Conservation (phyloP, 2,113 vertebrate species). For the Spea bombifrons region DNA sequence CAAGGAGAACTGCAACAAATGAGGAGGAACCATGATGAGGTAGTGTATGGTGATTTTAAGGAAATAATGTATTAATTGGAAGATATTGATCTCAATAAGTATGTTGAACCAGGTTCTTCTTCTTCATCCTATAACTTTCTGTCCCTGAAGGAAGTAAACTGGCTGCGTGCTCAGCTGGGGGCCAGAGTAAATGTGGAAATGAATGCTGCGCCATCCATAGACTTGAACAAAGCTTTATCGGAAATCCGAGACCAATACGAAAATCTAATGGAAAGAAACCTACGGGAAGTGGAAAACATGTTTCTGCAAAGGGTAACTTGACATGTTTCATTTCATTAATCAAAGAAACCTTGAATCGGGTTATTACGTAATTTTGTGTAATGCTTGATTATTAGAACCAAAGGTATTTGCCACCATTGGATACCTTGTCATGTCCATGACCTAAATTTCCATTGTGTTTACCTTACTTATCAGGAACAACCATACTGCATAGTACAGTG, state of each 20-base stretch:
- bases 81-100: too few relatives aligned
- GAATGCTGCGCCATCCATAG: constrained; percentile 48
- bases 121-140: not conserved
- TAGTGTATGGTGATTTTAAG: not conserved
- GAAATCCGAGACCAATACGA: constrained; percentile 61
- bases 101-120: too few relatives aligned
- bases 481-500: too few relatives aligned
- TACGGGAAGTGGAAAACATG: constrained; percentile 62
- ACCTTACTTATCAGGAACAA: too few relatives aligned
- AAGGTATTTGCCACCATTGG: too few relatives aligned
- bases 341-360: too few relatives aligned
- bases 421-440: too few relatives aligned
- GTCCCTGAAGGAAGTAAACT: constrained; percentile 52
- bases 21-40: not conserved
- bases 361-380: too few relatives aligned
- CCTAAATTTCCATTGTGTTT: too few relatives aligned
- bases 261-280: constrained; percentile 55
- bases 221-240: constrained; percentile 55
- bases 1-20: not conserved
- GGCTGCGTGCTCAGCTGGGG: constrained; percentile 56
- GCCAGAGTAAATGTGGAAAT: constrained; percentile 61
- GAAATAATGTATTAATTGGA: too few relatives aligned
- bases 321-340: not conserved
- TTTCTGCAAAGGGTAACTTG: constrained; percentile 52
- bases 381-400: too few relatives aligned